A percentile compares a stretch with the other conserved stretches of the same genome.
Conservation (phyloP, 2,113 vertebrate genomes). For the Oxyura jamaicensis region DNA sequence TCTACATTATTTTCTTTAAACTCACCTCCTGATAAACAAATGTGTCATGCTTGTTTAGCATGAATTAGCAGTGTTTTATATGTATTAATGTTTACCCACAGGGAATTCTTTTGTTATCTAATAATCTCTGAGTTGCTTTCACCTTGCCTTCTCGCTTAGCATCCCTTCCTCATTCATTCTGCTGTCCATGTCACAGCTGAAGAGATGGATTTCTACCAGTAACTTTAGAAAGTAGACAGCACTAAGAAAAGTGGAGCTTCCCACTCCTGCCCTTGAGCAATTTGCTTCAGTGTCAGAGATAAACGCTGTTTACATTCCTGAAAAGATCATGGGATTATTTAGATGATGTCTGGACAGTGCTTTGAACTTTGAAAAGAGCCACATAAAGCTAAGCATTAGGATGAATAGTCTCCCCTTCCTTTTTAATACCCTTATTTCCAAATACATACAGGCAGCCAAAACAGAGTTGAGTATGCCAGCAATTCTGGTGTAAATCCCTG, state of each 20-base stretch:
- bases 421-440: conserved; percentile 12
- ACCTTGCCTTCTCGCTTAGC: not conserved
- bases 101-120: not conserved
- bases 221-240: not conserved
- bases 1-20: not conserved
- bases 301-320: conserved; percentile 17
- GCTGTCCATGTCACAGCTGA: not conserved
- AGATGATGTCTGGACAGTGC: not conserved
- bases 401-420: not conserved
- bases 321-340: not conserved
- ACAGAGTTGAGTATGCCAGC: conserved; percentile 12
- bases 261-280: not conserved
- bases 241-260: not conserved
- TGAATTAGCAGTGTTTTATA: not conserved
- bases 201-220: not conserved
- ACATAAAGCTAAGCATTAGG: not conserved
- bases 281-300: not conserved
- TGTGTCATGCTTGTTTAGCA: not conserved
- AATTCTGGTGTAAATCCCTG: conserved; percentile 56
- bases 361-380: not conserved
- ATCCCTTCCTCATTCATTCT: not conserved
- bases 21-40: not conserved
- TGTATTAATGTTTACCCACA: not conserved
- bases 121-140: not conserved
- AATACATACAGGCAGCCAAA: conserved; percentile 18